Evolutionary conservation across 2,113 vertebrate genomes (phyloP).

Genomic region (Indicator maculatus): DNA sequence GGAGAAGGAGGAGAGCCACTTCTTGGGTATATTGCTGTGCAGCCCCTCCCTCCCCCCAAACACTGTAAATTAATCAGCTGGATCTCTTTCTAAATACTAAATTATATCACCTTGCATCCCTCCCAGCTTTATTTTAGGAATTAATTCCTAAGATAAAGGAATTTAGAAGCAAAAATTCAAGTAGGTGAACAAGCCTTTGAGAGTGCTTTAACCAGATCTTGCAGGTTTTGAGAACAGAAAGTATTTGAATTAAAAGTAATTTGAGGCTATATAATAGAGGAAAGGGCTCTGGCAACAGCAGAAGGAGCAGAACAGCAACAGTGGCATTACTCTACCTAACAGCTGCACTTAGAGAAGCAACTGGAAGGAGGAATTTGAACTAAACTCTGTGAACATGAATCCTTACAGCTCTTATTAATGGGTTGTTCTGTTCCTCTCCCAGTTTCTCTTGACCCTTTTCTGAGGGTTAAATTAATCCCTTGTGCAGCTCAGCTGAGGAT

Average conservation of each 20-base stretch:
- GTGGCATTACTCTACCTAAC: neutral
- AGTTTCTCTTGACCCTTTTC: slow-evolving; percentile 29
- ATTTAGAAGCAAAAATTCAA: neutral
- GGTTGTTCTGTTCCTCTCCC: neutral
- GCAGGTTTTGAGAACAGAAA: neutral
- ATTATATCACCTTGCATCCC: neutral
- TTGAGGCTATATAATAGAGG: neutral
- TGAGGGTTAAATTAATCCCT: slow-evolving; percentile 47
- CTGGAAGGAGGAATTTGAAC: neutral
- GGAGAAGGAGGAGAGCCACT: neutral
- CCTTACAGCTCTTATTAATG: neutral
- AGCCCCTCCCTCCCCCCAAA: neutral
- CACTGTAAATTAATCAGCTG: neutral
- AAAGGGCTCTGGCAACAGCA: neutral
- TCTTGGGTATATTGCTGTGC: neutral
- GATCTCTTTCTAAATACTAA: neutral
- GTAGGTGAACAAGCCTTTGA: neutral
- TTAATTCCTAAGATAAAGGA: neutral
- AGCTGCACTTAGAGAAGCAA: neutral
- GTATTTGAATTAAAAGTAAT: neutral
- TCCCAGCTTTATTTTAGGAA: neutral
- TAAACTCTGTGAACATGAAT: neutral
- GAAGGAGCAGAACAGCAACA: neutral
- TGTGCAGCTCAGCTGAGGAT: slow-evolving; percentile 26
- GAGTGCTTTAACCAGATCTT: neutral